Percentiles rank a stretch among this genome's conserved stretches.
These are phyloP conservation scores for Aradophagus sp. DNA, from an alignment of 1,140 invertebrate species.

Conservation along the genomic window DNA sequence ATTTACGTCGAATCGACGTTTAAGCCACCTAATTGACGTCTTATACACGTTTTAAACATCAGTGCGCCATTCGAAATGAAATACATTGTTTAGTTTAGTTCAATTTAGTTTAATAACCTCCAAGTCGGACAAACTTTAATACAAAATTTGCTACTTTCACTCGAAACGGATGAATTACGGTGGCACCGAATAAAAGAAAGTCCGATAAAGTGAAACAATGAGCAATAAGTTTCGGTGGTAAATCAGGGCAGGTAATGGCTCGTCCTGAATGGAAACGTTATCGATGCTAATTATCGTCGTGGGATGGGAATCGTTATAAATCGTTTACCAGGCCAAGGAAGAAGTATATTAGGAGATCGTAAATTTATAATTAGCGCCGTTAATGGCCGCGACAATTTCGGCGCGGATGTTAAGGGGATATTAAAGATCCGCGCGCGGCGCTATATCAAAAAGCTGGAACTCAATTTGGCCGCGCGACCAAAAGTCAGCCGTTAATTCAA, in stretches of 20 bases:
- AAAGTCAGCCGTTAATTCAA: too few species aligned
- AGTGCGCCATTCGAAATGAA: too few species aligned
- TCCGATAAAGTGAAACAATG: conserved; percentile 4
- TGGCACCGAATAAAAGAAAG: background rate
- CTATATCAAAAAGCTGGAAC: conserved; percentile 26
- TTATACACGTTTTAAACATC: too few species aligned
- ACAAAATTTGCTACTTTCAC: too few species aligned
- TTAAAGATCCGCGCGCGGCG: conserved; percentile 37
- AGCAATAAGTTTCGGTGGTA: conserved; percentile 4
- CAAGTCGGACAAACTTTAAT: too few species aligned
- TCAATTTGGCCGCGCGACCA: background rate
- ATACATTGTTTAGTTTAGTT: too few species aligned
- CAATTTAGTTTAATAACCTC: too few species aligned
- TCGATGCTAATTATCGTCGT: conserved; percentile 16
- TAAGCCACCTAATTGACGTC: too few species aligned
- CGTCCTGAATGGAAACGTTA: conserved; percentile 13
- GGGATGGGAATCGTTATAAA: conserved; percentile 37
- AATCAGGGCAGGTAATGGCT: conserved; percentile 5
- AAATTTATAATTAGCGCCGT: conserved; percentile 34
- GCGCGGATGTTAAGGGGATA: conserved; percentile 13
- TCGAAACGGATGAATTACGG: too few species aligned
- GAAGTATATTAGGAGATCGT: conserved; percentile 27
- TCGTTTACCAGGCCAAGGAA: conserved; percentile 18
- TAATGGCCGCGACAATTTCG: conserved; percentile 28
- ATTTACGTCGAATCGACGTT: too few species aligned